Base-by-base conservation (phyloP, 2,888 invertebrate species). In the Acleris literana region DNA sequence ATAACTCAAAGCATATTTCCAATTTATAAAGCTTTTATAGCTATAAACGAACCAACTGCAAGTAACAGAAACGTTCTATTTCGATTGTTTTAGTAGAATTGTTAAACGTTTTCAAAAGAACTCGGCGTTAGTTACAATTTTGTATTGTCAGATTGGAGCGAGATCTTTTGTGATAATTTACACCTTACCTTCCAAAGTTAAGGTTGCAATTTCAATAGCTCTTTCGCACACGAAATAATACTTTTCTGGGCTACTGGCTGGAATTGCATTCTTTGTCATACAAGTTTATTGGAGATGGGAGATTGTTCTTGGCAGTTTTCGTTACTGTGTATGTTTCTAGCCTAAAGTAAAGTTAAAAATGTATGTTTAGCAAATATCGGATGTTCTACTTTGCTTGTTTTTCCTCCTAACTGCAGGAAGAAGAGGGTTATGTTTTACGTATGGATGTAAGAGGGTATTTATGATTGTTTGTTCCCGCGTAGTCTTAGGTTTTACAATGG, bases 61-160 rank as follows among this genome's bases (percentile, higher is more conserved):
- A 13, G 3, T 11, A 33, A 43, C n/a, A 39, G 6, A 9, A 33
- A 43, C n/a, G 22, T 51, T 54, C 48, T 65, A 60, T 61, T 58
- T 58, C 48, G 49, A 70, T 61, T 64, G 20, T 33, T 59, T 11
- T 17, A 44, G 20, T 39, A 20, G 7, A 55, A 57, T 9, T 33
- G 68, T 71, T 74, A 69, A 72, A 60, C 63, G 56, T 69, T 75
- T 71, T 72, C 59, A 69, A 70, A 69, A 70, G 71, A 75, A 65
- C 64, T 51, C 73, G 69, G 76, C 68, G 68, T 76, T 78, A 77
- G 75, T 80, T 78, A 80, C 82, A 78, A 79, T 80, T 66, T 79
- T 83, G 76, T 81, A 78, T 77, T 84, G 80, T 84, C 79, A 76
- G 80, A 76, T 74, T 66, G 74, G 72, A 75, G 63, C 63, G 73